Evolutionary conservation across 30 jellyfish, hydroid and myxozoan genomes (phyloP).

Genomic region (Turritopsis dohrnii): DNA sequence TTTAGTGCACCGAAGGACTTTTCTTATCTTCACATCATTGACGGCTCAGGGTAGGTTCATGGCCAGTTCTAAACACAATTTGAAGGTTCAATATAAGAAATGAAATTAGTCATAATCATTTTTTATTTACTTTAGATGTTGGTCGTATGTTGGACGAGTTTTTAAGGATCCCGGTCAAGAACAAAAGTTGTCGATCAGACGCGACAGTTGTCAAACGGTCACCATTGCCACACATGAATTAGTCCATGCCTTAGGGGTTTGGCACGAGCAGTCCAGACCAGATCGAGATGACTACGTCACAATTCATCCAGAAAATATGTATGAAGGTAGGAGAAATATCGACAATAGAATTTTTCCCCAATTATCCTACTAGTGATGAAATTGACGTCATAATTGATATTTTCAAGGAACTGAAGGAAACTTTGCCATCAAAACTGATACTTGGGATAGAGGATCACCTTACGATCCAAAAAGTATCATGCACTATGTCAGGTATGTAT

Average conservation of each 20-base stretch:
- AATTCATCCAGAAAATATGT: not conserved
- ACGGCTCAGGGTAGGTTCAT: slow-evolving; percentile 11
- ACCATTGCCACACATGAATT: not conserved
- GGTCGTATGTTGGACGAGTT: slow-evolving; percentile 10
- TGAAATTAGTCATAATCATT: too few species aligned
- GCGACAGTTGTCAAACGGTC: not conserved
- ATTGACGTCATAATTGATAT: too few species aligned
- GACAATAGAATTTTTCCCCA: not conserved
- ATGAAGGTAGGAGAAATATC: not conserved
- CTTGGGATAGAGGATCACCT: not conserved
- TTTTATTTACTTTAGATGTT: not conserved
- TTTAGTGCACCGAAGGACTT: not conserved
- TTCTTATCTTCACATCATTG: not conserved
- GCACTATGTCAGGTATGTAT: not conserved
- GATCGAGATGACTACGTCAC: not conserved
- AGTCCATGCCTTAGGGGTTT: not conserved
- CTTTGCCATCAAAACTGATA: not conserved
- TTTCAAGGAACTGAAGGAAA: not conserved
- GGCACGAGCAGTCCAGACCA: slow-evolving; percentile 17
- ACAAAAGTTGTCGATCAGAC: not conserved
- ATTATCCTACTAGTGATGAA: too few species aligned
- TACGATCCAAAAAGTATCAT: not conserved
- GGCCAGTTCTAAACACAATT: not conserved
- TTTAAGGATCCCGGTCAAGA: not conserved
- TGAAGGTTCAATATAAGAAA: too few species aligned